phyloP scores from a whole-genome alignment of 2,797 vertebrate species.

The Sebastes matsubarae region DNA sequence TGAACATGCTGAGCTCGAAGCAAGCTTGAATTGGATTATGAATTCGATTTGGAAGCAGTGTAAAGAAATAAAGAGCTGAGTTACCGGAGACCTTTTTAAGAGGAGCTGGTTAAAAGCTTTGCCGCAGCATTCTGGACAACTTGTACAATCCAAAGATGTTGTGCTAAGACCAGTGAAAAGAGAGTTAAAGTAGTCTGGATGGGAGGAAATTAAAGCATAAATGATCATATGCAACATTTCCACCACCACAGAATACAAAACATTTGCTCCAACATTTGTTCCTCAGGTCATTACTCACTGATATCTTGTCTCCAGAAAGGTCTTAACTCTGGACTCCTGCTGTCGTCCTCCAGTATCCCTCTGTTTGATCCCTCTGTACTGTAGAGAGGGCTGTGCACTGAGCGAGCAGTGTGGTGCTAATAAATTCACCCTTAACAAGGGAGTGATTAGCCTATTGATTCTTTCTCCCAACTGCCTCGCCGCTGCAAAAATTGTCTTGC shows the following conservation, averaged over 20 bases:
- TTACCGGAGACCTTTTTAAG: neutral
- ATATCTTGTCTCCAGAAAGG: neutral
- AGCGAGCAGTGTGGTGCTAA: conserved; percentile 32
- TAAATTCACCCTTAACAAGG: conserved; percentile 62
- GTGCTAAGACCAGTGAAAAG: neutral
- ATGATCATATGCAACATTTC: neutral
- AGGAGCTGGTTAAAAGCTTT: neutral
- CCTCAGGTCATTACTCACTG: neutral
- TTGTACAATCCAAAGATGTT: neutral
- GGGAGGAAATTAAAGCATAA: neutral
- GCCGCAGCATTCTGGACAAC: neutral
- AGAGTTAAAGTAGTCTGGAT: neutral
- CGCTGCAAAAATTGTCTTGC: conserved; percentile 38
- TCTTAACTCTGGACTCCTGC: conserved; percentile 12
- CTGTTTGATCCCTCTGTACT: conserved; percentile 29
- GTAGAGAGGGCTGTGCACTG: conserved; percentile 7
- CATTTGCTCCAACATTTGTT: conserved; percentile 11
- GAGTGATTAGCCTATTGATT: conserved; percentile 66
- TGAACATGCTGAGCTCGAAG: neutral
- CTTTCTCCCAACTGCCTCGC: conserved; percentile 23
- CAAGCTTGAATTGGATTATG: too few species aligned
- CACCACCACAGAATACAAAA: neutral
- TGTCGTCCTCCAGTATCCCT: conserved; percentile 10
- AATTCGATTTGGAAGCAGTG: neutral
- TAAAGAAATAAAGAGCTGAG: neutral